Evolutionary conservation across 2,113 vertebrate species (phyloP).

Genomic region (Rhinolophus ferrumequinum): DNA sequence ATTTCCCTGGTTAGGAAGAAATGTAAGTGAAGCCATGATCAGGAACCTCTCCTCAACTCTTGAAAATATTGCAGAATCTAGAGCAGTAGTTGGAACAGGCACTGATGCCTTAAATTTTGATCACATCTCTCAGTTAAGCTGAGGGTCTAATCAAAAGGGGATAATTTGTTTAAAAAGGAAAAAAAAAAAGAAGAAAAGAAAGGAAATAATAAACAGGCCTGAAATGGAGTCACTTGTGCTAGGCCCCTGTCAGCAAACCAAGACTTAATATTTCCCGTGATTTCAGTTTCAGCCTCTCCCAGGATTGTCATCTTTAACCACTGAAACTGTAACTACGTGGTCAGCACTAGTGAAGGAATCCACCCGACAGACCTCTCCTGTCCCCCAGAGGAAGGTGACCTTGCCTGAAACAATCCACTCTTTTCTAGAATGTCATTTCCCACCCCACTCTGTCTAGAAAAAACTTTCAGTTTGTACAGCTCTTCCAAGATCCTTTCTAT

Average conservation of each 20-base stretch:
- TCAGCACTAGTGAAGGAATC: not conserved
- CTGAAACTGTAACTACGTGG: not conserved
- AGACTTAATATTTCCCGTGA: not conserved
- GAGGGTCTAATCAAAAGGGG: not conserved
- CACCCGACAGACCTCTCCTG: not conserved
- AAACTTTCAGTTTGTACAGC: not conserved
- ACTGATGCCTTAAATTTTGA: not conserved
- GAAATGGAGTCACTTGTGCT: not conserved
- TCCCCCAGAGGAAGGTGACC: not conserved
- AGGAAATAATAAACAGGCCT: too few species aligned
- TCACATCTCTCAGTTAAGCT: not conserved
- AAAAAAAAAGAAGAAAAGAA: not conserved
- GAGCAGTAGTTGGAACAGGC: not conserved
- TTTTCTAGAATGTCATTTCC: not conserved
- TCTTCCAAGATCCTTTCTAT: not conserved
- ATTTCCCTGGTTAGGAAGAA: not conserved
- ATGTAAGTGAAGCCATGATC: not conserved
- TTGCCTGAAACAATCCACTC: not conserved
- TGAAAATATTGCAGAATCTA: too few species aligned
- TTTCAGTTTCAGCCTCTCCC: not conserved
- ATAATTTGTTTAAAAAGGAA: not conserved
- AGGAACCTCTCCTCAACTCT: not conserved
- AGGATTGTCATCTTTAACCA: not conserved
- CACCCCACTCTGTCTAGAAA: not conserved
- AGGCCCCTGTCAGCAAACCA: not conserved